Base-by-base conservation (phyloP, 1,140 invertebrate genomes). In the Pissodes strobi region DNA sequence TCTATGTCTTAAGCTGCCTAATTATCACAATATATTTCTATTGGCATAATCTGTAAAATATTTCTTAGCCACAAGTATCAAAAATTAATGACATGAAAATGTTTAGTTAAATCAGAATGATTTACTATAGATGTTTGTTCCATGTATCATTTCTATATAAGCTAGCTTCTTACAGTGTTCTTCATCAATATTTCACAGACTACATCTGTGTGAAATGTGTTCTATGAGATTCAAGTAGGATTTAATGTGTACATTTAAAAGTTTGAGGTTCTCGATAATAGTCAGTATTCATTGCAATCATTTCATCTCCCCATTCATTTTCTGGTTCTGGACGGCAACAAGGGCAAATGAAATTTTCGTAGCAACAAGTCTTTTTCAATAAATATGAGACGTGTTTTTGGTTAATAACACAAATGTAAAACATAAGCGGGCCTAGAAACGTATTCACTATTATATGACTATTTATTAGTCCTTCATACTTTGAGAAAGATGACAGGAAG, bases 251-350 rank as follows among this genome's bases (percentile, higher is more conserved):
- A 18, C 18, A 51, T 34, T 61, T 61, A 15, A 51, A 51, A 18
- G 4, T 39, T 1, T 27, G n/a, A 1, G 34, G 30, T 15, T 61
- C 58, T 8, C 27, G 15, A 21, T 59, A 17, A 34, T 39, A 51
- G 0, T 61, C 58, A 15, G 64, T 69, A 74, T 91, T 90, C 83
- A 91, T 91, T 58, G 89, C 88, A 37, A 87, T 88, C 88, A 92
- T 87, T 81, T 93, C 91, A 76, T 93, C 91, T 3, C 90, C 91
- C 90, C 90, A 92, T 70, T 92, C 90, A 2, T 79, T 81, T 27
- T 84, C 81, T 0, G 88, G 64, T 18, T 69, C 85, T 2, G 79
- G 79, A 37, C 78, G 77, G 64, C 83, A 86, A 58, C 84, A 86
- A 22, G 81, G 76, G 60, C 75, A 80, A 23, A 76, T 59, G 61